Conservation (phyloP, 2,888 invertebrate genomes). For the Plagodis dolabraria region DNA sequence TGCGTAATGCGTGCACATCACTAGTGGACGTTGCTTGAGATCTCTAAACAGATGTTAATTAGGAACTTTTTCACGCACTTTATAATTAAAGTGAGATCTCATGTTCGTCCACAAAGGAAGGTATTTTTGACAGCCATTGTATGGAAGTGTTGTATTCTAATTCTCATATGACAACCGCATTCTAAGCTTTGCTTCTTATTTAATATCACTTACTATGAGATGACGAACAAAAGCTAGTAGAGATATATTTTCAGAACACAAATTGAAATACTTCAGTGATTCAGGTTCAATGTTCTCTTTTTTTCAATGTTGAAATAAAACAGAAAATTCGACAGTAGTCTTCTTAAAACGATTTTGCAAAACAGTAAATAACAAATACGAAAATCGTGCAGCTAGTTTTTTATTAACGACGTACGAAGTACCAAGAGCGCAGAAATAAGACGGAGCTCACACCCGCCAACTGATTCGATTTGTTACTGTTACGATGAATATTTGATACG, state of each 20-base stretch:
- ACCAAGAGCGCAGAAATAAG: slow-evolving; percentile 69
- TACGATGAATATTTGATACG: slow-evolving; percentile 83
- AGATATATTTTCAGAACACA: too few relatives aligned
- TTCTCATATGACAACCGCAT: too few relatives aligned
- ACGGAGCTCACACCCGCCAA: slow-evolving; percentile 64
- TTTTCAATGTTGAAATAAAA: too few relatives aligned
- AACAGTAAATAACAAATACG: slow-evolving; percentile 37
- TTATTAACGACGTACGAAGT: slow-evolving; percentile 57
- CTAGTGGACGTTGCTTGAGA: slow-evolving; percentile 22
- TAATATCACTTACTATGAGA: too few relatives aligned
- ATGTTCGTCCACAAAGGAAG: too few relatives aligned
- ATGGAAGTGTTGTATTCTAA: too few relatives aligned
- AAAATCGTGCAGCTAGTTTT: slow-evolving; percentile 53
- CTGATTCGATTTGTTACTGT: slow-evolving; percentile 84
- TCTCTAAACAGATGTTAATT: background rate
- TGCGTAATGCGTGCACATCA: slow-evolving; percentile 39
- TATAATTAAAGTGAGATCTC: background rate
- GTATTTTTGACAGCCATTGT: too few relatives aligned
- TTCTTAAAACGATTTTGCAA: slow-evolving; percentile 1
- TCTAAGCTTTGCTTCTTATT: too few relatives aligned
- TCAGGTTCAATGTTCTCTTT: too few relatives aligned
- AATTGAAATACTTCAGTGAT: too few relatives aligned
- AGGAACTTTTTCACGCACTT: background rate
- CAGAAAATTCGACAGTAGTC: too few relatives aligned
- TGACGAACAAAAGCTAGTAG: too few relatives aligned